These are phyloP conservation scores for Balanococcus diminutus DNA, from an alignment of 2,888 invertebrate genomes.

Conservation along the genomic window DNA sequence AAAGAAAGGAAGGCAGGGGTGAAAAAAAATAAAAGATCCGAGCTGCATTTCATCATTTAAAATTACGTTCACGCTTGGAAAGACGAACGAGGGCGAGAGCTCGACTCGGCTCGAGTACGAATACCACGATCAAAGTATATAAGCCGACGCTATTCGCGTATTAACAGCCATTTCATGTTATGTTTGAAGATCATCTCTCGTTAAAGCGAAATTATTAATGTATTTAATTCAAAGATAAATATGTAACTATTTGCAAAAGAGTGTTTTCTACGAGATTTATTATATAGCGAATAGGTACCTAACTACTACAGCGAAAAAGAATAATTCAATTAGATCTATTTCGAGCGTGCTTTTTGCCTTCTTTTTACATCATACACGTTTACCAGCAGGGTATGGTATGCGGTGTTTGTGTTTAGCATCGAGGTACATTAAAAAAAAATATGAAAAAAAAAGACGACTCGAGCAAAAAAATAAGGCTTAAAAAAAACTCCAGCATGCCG, in stretches of 20 bases:
- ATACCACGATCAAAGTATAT: conserved; percentile 31
- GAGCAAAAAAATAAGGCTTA: not conserved
- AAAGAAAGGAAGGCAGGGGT: not conserved
- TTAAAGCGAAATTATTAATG: conserved; percentile 38
- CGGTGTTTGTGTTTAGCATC: not conserved
- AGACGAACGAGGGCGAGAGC: no score
- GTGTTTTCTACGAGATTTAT: conserved; percentile 13
- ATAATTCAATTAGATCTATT: conserved; percentile 40
- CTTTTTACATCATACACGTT: conserved; percentile 3
- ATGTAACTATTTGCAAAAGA: conserved; percentile 29
- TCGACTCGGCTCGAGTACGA: not conserved
- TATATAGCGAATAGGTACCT: conserved; percentile 22
- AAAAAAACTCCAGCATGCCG: not conserved
- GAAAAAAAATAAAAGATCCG: not conserved
- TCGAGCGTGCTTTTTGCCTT: conserved; percentile 21
- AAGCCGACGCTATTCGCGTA: not conserved
- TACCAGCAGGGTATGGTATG: not conserved
- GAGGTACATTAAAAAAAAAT: not conserved
- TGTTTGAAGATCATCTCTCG: conserved; percentile 35
- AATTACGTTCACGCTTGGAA: conserved; percentile 34
- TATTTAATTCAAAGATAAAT: conserved; percentile 49
- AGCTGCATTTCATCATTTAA: conserved; percentile 14
- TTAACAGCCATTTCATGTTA: conserved; percentile 22
- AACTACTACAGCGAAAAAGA: no score
- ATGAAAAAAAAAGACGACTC: not conserved